phyloP scores from a whole-genome alignment of 1,140 invertebrate genomes.

The Scaptomyza hsui region DNA sequence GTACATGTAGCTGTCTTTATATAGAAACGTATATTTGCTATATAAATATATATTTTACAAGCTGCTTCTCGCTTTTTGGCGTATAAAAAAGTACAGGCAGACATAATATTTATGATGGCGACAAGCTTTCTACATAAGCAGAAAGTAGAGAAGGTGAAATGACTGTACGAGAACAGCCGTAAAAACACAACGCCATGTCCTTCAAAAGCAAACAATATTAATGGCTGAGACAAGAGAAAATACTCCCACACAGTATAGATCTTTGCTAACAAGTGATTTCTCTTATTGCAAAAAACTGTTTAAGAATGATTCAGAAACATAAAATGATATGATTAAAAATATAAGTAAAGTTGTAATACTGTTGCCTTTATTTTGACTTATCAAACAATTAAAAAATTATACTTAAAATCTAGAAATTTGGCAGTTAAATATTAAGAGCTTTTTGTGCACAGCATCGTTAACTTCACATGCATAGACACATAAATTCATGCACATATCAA shows the following conservation, averaged over 20 bases:
- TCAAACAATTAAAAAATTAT: too few species aligned
- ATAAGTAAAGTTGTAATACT: too few species aligned
- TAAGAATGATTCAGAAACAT: too few species aligned
- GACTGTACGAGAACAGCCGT: slow-evolving; percentile 47
- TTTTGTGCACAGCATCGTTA: background rate
- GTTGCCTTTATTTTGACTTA: too few species aligned
- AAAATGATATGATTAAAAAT: too few species aligned
- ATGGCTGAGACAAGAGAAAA: too few species aligned
- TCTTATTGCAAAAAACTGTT: too few species aligned
- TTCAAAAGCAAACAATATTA: slow-evolving; percentile 35
- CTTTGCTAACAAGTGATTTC: too few species aligned
- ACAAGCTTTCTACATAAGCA: slow-evolving; percentile 41
- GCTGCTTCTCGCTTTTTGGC: slow-evolving; percentile 4
- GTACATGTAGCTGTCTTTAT: slow-evolving; percentile 8
- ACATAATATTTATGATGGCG: slow-evolving; percentile 73
- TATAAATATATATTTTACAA: too few species aligned
- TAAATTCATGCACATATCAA: slow-evolving; percentile 13
- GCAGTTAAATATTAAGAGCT: too few species aligned
- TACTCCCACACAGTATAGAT: too few species aligned
- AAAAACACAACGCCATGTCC: slow-evolving; percentile 64
- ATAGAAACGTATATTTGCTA: background rate
- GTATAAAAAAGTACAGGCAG: slow-evolving; percentile 52
- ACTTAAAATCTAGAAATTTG: too few species aligned
- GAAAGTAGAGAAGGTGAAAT: slow-evolving; percentile 39
- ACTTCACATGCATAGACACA: slow-evolving; percentile 5